These are phyloP conservation scores for Meliscaeva auricollis DNA, from an alignment of 2,888 invertebrate species.

Conservation along the genomic window DNA sequence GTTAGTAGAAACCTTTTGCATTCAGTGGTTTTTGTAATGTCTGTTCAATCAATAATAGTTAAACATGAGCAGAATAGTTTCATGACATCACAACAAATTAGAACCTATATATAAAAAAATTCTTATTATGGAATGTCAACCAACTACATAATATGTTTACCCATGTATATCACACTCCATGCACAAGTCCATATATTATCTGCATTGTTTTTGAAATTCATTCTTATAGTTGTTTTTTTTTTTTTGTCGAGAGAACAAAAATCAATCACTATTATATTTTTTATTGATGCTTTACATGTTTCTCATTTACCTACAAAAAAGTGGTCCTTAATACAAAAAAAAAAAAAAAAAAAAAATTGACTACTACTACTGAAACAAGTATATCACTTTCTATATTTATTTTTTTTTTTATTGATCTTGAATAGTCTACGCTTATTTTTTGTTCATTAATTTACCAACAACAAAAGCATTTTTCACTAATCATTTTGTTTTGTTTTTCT, in stretches of 20 bases:
- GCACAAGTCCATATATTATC: not conserved
- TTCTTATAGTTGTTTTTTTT: not conserved
- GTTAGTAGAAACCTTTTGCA: too few relatives aligned
- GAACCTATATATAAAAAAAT: too few relatives aligned
- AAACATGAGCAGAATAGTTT: too few relatives aligned
- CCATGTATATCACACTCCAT: not conserved
- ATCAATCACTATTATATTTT: not conserved
- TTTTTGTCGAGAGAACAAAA: too few relatives aligned
- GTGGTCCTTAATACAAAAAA: not conserved
- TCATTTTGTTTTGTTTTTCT: conserved; percentile 23
- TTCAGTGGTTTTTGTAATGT: too few relatives aligned
- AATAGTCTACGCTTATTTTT: not conserved
- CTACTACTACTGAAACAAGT: not conserved
- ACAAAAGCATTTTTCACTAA: conserved; percentile 11
- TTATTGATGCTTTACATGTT: conserved; percentile 12
- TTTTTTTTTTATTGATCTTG: conserved; percentile 2
- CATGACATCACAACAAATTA: too few relatives aligned
- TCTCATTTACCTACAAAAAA: not conserved
- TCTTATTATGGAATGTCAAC: too few relatives aligned
- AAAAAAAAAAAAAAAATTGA: too few relatives aligned
- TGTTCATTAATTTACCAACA: not conserved
- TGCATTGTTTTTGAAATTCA: not conserved
- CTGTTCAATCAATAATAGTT: too few relatives aligned
- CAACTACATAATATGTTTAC: too few relatives aligned
- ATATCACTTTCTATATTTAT: not conserved